Evolutionary conservation across 2,888 invertebrate genomes (phyloP).

Genomic region (Trissolcus brochymenae): DNA sequence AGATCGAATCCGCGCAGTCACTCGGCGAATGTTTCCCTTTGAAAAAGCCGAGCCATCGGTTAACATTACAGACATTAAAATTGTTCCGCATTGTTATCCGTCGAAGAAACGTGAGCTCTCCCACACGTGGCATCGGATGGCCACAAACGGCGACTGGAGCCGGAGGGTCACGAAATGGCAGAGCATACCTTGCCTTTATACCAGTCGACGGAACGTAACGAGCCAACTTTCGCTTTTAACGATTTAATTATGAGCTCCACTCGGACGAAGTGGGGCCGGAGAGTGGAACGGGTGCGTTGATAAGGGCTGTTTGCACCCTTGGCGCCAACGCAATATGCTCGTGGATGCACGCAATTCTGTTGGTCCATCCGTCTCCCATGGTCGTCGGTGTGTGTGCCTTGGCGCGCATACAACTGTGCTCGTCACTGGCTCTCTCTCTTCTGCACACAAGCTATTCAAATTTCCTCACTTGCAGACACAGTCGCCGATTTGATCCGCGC

Average conservation of each 20-base stretch:
- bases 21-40: constrained; percentile 28
- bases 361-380: constrained; percentile 48
- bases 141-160: constrained; percentile 41
- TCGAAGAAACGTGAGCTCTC: constrained; percentile 36
- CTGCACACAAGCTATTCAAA: constrained; percentile 29
- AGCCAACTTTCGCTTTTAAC: constrained; percentile 66
- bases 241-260: constrained; percentile 73
- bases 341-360: constrained; percentile 58
- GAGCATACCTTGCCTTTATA: constrained; percentile 37
- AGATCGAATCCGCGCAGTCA: constrained; percentile 8
- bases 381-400: constrained; percentile 25
- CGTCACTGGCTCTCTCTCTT: constrained; percentile 25
- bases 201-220: constrained; percentile 62
- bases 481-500: constrained; percentile 58
- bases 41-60: constrained; percentile 20
- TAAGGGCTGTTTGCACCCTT: constrained; percentile 73
- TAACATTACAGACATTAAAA: constrained; percentile 40
- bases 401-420: constrained; percentile 59
- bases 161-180: constrained; percentile 36
- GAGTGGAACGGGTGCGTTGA: constrained; percentile 39
- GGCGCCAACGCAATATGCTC: constrained; percentile 72
- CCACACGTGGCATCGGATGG: constrained; percentile 21
- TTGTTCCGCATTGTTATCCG: constrained; percentile 47
- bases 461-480: no score
- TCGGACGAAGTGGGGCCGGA: constrained; percentile 52